A percentile compares a stretch with the other conserved stretches of the same genome.
Conservation (phyloP, 2,797 vertebrate genomes). For the Labeo calbasu region DNA sequence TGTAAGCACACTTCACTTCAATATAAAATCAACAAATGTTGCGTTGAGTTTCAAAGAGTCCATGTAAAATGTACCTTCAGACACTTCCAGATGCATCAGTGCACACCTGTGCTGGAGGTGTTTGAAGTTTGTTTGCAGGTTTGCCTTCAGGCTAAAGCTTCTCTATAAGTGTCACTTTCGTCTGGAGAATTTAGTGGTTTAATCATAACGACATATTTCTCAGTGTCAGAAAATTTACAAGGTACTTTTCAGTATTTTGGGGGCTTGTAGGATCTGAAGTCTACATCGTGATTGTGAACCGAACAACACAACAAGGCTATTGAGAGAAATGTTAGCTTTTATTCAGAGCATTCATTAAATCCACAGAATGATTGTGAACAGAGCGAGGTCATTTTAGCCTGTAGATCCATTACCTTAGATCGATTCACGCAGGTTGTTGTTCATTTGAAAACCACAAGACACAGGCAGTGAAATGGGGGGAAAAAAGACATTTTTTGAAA, state of each 20-base stretch:
- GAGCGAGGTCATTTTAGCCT: background rate
- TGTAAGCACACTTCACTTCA: background rate
- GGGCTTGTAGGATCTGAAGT: background rate
- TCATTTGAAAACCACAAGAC: background rate
- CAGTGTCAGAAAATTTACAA: background rate
- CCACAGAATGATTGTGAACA: background rate
- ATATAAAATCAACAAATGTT: background rate
- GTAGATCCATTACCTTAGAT: background rate
- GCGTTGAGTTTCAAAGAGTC: slow-evolving; percentile 13
- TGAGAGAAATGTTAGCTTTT: background rate
- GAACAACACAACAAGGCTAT: background rate
- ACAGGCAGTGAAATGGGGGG: background rate
- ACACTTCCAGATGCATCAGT: slow-evolving; percentile 81
- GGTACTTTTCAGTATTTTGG: slow-evolving; percentile 1
- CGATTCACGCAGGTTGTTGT: background rate
- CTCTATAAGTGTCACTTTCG: slow-evolving; percentile 56
- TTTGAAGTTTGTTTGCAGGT: slow-evolving; percentile 74
- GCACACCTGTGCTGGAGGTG: slow-evolving; percentile 78
- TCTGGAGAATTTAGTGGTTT: slow-evolving; percentile 5
- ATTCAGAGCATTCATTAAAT: background rate
- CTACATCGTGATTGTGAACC: background rate
- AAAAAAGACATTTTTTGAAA: too few relatives aligned
- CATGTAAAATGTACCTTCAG: slow-evolving; percentile 76
- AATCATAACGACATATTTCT: background rate
- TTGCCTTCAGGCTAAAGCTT: slow-evolving; percentile 51